Percentiles rank a stretch among this genome's conserved stretches.
phyloP scores from a whole-genome alignment of 2,113 vertebrate species.

The Ptyas mucosa region DNA sequence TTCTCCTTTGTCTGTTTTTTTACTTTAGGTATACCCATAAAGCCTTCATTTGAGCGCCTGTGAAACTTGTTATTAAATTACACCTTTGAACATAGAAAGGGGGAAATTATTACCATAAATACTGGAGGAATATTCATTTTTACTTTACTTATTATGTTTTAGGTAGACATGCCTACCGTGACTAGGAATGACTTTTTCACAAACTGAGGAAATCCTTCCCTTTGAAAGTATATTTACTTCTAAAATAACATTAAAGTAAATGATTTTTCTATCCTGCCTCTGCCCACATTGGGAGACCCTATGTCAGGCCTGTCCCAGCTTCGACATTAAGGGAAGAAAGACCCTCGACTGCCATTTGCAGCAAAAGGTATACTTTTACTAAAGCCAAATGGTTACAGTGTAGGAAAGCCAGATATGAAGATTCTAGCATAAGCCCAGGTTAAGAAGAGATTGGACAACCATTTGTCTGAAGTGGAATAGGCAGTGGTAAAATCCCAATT shows the following conservation, averaged over 20 bases:
- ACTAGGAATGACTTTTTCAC: not conserved
- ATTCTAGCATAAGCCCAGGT: too few species aligned
- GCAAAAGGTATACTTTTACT: too few species aligned
- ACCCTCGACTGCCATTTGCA: too few species aligned
- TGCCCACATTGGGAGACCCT: not conserved
- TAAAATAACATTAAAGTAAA: not conserved
- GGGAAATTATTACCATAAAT: not conserved
- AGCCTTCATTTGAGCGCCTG: not conserved
- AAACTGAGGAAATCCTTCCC: not conserved
- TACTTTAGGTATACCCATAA: not conserved
- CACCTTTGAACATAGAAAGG: not conserved
- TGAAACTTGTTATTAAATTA: not conserved
- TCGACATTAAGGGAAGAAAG: too few species aligned
- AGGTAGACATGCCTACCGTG: not conserved
- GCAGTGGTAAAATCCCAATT: too few species aligned
- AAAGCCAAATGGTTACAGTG: too few species aligned
- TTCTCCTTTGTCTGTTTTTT: not conserved
- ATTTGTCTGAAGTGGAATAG: too few species aligned
- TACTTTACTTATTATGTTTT: not conserved
- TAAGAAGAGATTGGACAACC: too few species aligned
- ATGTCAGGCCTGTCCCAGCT: too few species aligned
- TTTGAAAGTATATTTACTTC: not conserved
- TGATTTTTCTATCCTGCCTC: not conserved
- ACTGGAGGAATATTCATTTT: not conserved
- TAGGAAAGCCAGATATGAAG: too few species aligned